These are phyloP conservation scores for Clunio marinus DNA, from an alignment of 2,888 invertebrate genomes.

Conservation along the genomic window DNA sequence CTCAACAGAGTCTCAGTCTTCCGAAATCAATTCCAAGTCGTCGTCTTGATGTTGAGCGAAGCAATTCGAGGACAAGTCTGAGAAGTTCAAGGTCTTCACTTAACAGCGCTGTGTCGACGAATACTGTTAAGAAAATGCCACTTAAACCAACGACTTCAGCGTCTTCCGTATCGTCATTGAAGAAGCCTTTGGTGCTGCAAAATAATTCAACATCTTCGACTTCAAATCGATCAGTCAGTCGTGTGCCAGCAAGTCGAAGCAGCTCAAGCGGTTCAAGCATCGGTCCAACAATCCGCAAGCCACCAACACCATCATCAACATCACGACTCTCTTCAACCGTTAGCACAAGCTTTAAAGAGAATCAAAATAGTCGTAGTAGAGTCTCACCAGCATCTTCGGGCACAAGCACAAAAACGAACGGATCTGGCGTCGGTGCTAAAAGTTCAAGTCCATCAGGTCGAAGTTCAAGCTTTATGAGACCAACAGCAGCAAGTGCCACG, in stretches of 20 bases:
- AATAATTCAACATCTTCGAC: slow-evolving; percentile 48
- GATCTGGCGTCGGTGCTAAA: slow-evolving; percentile 42
- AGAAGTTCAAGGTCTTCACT: slow-evolving; percentile 79
- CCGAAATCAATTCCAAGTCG: slow-evolving; percentile 41
- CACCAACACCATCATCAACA: slow-evolving; percentile 43
- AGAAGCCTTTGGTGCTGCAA: slow-evolving; percentile 55
- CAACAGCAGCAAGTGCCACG: slow-evolving; percentile 78
- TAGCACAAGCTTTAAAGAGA: slow-evolving; percentile 54
- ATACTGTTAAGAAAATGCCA: slow-evolving; percentile 71
- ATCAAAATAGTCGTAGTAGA: slow-evolving; percentile 43
- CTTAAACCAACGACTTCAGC: slow-evolving; percentile 52
- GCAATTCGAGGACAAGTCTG: slow-evolving; percentile 72
- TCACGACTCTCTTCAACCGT: slow-evolving; percentile 41
- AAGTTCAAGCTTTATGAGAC: slow-evolving; percentile 76
- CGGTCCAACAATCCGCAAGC: slow-evolving; percentile 47
- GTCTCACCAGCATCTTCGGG: slow-evolving; percentile 20
- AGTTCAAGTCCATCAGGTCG: slow-evolving; percentile 44
- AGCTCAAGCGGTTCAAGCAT: slow-evolving; percentile 60
- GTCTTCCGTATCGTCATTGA: slow-evolving; percentile 46
- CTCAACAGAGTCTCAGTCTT: slow-evolving; percentile 41
- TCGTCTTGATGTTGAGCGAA: slow-evolving; percentile 64
- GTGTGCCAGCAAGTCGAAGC: slow-evolving; percentile 57
- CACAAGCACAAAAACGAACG: slow-evolving; percentile 40
- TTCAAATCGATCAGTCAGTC: slow-evolving; percentile 43
- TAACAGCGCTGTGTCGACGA: slow-evolving; percentile 73